Conservation (phyloP, 1,140 invertebrate species). For the Heterodera carotae region DNA sequence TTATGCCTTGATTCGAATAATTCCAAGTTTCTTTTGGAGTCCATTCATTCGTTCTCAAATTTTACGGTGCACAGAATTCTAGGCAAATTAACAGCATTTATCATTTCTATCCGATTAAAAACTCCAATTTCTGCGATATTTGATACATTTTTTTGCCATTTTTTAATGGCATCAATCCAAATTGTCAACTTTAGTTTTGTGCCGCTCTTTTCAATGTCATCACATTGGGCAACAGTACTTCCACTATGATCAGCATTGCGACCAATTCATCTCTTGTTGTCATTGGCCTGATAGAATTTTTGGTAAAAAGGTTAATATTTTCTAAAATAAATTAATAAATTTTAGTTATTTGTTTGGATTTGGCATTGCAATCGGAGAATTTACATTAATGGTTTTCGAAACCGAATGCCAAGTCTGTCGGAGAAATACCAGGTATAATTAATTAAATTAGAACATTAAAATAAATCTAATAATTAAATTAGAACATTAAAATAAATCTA, state of each 20-base stretch:
- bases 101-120: too few relatives aligned
- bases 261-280: not conserved
- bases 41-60: too few relatives aligned
- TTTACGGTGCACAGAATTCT: too few relatives aligned
- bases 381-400: not conserved
- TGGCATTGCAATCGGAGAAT: not conserved
- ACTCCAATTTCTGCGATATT: too few relatives aligned
- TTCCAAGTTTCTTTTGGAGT: too few relatives aligned
- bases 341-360: slow-evolving; percentile 7
- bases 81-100: too few relatives aligned
- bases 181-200: slow-evolving; percentile 5
- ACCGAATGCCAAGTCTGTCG: not conserved
- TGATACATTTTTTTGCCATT: too few relatives aligned
- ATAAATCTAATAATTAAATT: too few relatives aligned
- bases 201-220: slow-evolving; percentile 6
- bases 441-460: too few relatives aligned
- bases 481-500: too few relatives aligned
- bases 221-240: not conserved
- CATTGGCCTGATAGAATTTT: not conserved
- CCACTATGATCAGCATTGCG: not conserved
- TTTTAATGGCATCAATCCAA: too few relatives aligned
- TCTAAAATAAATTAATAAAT: not conserved
- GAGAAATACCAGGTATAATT: not conserved
- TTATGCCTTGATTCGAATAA: too few relatives aligned
- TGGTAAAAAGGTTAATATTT: not conserved